Conservation (phyloP, 2,113 vertebrate genomes). For the Eira barbara region DNA sequence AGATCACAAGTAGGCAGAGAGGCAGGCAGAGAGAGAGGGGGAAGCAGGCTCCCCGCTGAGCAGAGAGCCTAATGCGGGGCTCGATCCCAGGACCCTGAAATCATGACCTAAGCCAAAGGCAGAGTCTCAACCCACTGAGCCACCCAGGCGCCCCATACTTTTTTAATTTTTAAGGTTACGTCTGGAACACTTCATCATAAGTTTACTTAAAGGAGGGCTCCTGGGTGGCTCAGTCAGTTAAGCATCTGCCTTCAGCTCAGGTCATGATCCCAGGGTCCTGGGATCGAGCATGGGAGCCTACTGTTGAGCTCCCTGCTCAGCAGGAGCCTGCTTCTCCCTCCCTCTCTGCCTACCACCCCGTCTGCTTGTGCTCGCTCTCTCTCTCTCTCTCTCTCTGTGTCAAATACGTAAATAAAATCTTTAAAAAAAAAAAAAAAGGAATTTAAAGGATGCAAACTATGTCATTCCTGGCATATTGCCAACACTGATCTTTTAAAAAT, state of each 20-base stretch:
- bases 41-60: too few relatives aligned
- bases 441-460: background rate
- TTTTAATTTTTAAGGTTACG: background rate
- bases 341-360: background rate
- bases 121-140: too few relatives aligned
- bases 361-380: too few relatives aligned
- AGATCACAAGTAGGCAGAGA: too few relatives aligned
- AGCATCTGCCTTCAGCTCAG: background rate
- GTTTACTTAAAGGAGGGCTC: background rate
- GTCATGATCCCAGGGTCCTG: background rate
- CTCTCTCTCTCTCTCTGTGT: too few relatives aligned
- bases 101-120: too few relatives aligned
- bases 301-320: background rate
- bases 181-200: background rate
- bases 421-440: background rate
- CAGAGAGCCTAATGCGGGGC: too few relatives aligned
- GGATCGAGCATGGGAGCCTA: rapidly evolving
- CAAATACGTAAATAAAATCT: background rate
- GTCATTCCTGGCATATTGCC: background rate
- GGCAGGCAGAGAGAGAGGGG: too few relatives aligned
- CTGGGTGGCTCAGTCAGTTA: background rate
- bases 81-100: too few relatives aligned
- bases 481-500: constrained; percentile 11
- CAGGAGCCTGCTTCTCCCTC: background rate
- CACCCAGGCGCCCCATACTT: too few relatives aligned